Conservation (phyloP, 2,113 vertebrate species). For the Panthera tigris region DNA sequence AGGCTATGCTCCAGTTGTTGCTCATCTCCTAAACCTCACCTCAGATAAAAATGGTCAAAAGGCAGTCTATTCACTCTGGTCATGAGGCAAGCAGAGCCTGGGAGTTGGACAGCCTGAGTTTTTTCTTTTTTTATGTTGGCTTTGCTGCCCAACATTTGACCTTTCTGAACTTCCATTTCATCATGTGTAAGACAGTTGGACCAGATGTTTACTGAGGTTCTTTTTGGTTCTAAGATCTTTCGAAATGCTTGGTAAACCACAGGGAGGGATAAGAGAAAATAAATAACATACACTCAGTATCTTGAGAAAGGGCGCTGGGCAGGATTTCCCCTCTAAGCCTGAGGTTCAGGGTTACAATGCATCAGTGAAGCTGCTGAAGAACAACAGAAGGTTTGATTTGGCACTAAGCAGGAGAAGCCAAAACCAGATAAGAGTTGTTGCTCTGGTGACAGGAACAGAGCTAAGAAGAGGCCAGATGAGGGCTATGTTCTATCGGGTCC, state of each 20-base stretch:
- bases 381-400: constrained; percentile 43
- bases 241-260: constrained; percentile 76
- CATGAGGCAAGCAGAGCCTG: not conserved
- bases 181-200: constrained; percentile 74
- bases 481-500: not conserved
- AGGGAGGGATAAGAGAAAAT: constrained; percentile 75
- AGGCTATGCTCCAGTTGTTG: constrained; percentile 34
- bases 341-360: constrained; percentile 29
- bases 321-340: constrained; percentile 61
- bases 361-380: constrained; percentile 13
- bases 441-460: not conserved
- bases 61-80: not conserved
- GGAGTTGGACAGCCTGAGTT: not conserved
- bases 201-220: constrained; percentile 77
- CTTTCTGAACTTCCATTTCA: constrained; percentile 76
- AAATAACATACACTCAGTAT: constrained; percentile 68
- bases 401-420: not conserved
- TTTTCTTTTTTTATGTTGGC: constrained; percentile 16
- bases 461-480: not conserved
- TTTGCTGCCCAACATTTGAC: constrained; percentile 68
- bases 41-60: constrained; percentile 48
- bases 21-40: constrained; percentile 12
- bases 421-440: constrained; percentile 2
- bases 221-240: constrained; percentile 74
- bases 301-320: constrained; percentile 51